Evolutionary conservation across 2,888 invertebrate genomes (phyloP).

Genomic region (Spisula solida): DNA sequence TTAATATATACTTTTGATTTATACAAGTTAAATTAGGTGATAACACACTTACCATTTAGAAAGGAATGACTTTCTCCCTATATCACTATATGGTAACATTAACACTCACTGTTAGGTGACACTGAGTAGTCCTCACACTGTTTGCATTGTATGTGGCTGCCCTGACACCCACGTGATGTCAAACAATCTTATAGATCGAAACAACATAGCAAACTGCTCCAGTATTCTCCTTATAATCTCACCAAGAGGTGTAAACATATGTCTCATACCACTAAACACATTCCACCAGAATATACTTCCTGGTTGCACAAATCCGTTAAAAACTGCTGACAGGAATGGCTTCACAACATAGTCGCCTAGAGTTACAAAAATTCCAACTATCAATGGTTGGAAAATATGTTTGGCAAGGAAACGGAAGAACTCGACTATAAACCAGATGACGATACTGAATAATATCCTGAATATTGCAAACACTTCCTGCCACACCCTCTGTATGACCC

Average conservation of each 20-base stretch:
- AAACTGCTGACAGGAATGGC: constrained; percentile 73
- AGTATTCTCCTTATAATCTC: constrained; percentile 71
- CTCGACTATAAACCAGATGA: constrained; percentile 75
- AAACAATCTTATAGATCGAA: constrained; percentile 70
- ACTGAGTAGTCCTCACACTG: neutral
- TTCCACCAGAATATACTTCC: constrained; percentile 77
- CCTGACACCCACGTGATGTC: constrained; percentile 71
- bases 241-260: constrained; percentile 75
- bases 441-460: constrained; percentile 72
- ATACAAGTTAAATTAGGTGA: no score
- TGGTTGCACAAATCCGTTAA: constrained; percentile 77
- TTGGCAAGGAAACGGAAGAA: constrained; percentile 70
- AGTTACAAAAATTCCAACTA: constrained; percentile 72
- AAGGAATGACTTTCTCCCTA: no score
- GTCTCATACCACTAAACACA: constrained; percentile 73
- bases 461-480: constrained; percentile 75
- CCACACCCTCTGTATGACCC: constrained; percentile 70
- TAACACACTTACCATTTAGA: no score
- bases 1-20: no score
- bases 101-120: neutral
- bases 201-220: constrained; percentile 73
- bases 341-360: constrained; percentile 76
- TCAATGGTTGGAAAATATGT: constrained; percentile 73
- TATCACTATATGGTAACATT: no score
- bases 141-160: constrained; percentile 28